phyloP scores from a whole-genome alignment of 2,113 vertebrate genomes.

The Amphiprion ocellaris region DNA sequence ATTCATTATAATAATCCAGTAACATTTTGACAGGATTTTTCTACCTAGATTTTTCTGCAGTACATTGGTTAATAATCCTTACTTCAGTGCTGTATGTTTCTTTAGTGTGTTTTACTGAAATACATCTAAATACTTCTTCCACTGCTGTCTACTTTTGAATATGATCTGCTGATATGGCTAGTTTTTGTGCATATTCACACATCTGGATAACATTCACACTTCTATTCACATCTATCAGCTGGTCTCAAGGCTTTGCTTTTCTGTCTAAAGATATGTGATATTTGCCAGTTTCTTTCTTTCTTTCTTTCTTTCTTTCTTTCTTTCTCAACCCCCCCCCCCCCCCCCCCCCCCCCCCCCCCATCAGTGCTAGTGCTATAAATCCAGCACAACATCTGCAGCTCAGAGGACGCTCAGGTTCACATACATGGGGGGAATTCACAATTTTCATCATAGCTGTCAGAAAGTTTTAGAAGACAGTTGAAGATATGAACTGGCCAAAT shows the following conservation, averaged over 20 bases:
- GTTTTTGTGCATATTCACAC: conserved; percentile 23
- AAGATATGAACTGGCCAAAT: background rate
- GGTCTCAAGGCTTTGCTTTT: conserved; percentile 19
- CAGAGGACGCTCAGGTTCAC: conserved; percentile 26
- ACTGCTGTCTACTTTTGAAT: background rate
- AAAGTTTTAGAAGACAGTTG: conserved; percentile 38
- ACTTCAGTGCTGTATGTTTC: too few relatives aligned
- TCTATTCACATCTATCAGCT: conserved; percentile 23
- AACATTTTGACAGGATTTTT: too few relatives aligned
- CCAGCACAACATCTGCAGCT: conserved; percentile 24
- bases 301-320: conserved; percentile 11
- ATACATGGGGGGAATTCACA: background rate
- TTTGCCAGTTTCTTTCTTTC: conserved; percentile 9
- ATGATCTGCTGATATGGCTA: conserved; percentile 17
- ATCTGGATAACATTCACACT: conserved; percentile 20
- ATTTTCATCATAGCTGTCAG: conserved; percentile 20
- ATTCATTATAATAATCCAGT: too few relatives aligned
- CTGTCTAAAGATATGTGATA: conserved; percentile 26
- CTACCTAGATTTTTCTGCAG: too few relatives aligned
- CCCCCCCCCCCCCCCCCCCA: background rate
- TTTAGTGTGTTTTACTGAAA: background rate
- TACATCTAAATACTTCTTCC: background rate
- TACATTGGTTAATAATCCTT: too few relatives aligned
- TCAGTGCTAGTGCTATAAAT: background rate
- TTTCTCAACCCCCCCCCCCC: background rate